Conservation (phyloP, 2,888 invertebrate species). For the Drosophila parthenogenetica region DNA sequence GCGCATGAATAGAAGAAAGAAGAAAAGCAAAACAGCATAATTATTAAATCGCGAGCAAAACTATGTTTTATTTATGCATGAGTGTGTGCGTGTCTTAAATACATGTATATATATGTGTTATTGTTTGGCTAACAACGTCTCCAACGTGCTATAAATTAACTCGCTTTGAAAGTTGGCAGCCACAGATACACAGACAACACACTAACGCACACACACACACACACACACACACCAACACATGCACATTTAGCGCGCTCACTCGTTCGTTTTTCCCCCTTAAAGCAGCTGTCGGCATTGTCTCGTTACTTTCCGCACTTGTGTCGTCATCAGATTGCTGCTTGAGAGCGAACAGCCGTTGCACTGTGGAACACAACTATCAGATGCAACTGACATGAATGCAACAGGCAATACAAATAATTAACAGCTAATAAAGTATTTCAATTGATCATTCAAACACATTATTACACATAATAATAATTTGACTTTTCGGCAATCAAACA, state of each 20-base stretch:
- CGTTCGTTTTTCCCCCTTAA: slow-evolving; percentile 54
- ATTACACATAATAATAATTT: background rate
- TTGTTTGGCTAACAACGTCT: slow-evolving; percentile 61
- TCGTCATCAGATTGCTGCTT: slow-evolving; percentile 74
- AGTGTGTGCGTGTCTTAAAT: slow-evolving; percentile 4
- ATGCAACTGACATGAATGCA: slow-evolving; percentile 24
- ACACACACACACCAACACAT: slow-evolving; percentile 7
- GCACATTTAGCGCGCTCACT: slow-evolving; percentile 45
- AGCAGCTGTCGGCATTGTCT: slow-evolving; percentile 71
- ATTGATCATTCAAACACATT: background rate
- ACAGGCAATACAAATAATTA: slow-evolving; percentile 38
- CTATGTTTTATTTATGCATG: slow-evolving; percentile 26
- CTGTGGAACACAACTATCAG: slow-evolving; percentile 35
- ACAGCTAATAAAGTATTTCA: background rate
- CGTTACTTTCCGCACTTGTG: slow-evolving; percentile 78
- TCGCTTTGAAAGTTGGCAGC: slow-evolving; percentile 75
- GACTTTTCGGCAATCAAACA: background rate
- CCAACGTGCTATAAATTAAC: slow-evolving; percentile 74
- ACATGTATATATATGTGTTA: slow-evolving; percentile 22
- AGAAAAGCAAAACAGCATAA: slow-evolving; percentile 59
- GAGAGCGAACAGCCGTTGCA: slow-evolving; percentile 44
- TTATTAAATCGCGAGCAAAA: slow-evolving; percentile 49
- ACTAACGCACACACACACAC: slow-evolving; percentile 7
- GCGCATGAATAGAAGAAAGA: slow-evolving; percentile 30
- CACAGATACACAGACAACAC: slow-evolving; percentile 22